phyloP scores from a whole-genome alignment of 2,888 invertebrate species.

The Podabrus alpinus region DNA sequence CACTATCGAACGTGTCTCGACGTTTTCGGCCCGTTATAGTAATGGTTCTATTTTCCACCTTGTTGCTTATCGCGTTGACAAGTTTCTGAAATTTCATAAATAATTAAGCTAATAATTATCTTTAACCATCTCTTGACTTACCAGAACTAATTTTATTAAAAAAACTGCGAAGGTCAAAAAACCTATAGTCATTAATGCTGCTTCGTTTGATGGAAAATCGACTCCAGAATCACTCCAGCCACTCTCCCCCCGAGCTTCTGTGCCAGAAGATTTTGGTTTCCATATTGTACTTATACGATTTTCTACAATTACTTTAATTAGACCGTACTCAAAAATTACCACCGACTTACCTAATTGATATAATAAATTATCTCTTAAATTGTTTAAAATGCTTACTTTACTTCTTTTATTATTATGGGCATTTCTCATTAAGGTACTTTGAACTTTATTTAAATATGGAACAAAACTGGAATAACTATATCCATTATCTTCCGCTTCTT shows the following conservation, averaged over 20 bases:
- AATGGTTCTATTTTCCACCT: conserved; percentile 59
- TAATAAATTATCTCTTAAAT: conserved; percentile 64
- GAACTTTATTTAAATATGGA: conserved; percentile 36
- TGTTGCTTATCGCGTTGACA: conserved; percentile 68
- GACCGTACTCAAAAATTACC: not conserved
- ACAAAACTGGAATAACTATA: conserved; percentile 30
- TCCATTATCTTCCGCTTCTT: not conserved
- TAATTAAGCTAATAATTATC: not conserved
- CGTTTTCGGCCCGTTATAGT: conserved; percentile 47
- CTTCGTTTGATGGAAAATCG: conserved; percentile 80
- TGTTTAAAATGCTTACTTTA: conserved; percentile 63
- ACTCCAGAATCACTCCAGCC: conserved; percentile 57
- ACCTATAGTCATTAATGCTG: conserved; percentile 80
- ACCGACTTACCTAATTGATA: conserved; percentile 66
- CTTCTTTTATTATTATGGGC: conserved; percentile 54
- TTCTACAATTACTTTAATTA: conserved; percentile 32
- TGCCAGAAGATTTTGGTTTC: conserved; percentile 20
- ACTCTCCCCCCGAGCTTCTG: conserved; percentile 42
- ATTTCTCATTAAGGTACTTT: conserved; percentile 47
- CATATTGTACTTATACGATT: conserved; percentile 38
- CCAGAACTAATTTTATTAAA: conserved; percentile 80
- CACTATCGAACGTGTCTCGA: conserved; percentile 37
- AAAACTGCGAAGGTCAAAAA: conserved; percentile 86
- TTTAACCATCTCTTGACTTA: conserved; percentile 52
- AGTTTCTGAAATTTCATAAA: conserved; percentile 62